Evolutionary conservation across 2,888 invertebrate species (phyloP), one percentile per base, ranked within the genome.

Genomic region (Nesidiocoris tenuis): DNA sequence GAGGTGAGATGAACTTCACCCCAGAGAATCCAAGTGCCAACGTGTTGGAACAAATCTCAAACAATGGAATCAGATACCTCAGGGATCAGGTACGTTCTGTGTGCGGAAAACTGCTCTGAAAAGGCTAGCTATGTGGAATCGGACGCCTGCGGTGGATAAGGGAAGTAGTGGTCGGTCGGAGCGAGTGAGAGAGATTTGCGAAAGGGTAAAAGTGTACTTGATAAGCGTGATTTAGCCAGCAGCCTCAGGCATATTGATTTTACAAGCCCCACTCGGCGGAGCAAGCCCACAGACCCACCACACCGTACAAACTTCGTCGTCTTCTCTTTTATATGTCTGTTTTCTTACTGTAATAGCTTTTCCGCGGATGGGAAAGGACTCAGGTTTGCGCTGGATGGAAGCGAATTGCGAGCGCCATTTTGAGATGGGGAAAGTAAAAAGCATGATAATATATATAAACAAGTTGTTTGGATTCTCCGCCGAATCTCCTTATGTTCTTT

Each of bases 221-320:
- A 86, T 86, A 86, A 86, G 86, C 89, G 89, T 89, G 90, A 89
- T 90, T 90, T 90, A 89, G 89, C 76, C 72, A 68, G 75, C 89
- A 89, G 89, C 89, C 89, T 89, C 88, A 88, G 86, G 89, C 89
- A 89, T 81, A 81, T 81, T 81, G 81, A 81, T 85, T 85, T 85
- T 84, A 84, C 84, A 77, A 70, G 76, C 83, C 84, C 83, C 84
- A 82, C 83, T 78, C 72, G 67, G 75, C 72, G 67, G 75, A 75
- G 75, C 75, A 75, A 75, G 75, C 81, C 76, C 76, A 76, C 76
- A 76, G 71, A 70, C 76, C 76, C 71, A 71, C 84, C 83, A 39
- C 3, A 39, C 39, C 39, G 39, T 12, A 39, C 39, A 39, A 39
- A 3, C 39, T 39, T 39, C 39, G 12, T 39, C 39, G 3, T 39